Evolutionary conservation across 2,888 invertebrate genomes (phyloP).

Genomic region (Macaria notata): DNA sequence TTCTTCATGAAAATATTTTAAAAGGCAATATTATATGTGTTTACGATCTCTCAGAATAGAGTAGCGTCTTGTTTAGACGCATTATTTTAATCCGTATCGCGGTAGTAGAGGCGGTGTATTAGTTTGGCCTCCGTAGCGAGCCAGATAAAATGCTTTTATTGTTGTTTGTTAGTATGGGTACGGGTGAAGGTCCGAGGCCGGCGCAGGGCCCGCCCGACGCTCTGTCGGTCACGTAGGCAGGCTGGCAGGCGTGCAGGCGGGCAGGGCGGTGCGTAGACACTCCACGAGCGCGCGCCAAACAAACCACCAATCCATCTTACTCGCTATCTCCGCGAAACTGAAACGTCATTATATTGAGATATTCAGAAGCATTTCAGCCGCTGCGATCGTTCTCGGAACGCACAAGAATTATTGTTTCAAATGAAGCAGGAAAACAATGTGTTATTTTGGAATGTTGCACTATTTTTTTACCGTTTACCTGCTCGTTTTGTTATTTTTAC

Average conservation of each 20-base stretch:
- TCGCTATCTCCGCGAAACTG: slow-evolving; percentile 20
- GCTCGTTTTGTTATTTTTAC: background rate
- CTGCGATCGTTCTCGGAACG: slow-evolving; percentile 19
- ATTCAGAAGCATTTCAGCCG: slow-evolving; percentile 20
- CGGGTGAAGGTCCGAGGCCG: slow-evolving; percentile 52
- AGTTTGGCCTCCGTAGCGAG: slow-evolving; percentile 29
- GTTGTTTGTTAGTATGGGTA: slow-evolving; percentile 30
- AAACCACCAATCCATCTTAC: slow-evolving; percentile 10
- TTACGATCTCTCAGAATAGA: slow-evolving; percentile 15
- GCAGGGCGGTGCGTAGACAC: too few relatives aligned
- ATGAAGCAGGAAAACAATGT: slow-evolving; percentile 13
- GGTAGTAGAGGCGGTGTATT: slow-evolving; percentile 27
- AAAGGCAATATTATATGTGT: slow-evolving; percentile 5
- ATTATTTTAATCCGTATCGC: slow-evolving; percentile 28
- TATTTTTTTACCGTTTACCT: background rate
- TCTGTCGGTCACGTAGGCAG: slow-evolving; percentile 64
- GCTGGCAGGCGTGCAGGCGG: too few relatives aligned
- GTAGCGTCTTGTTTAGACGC: slow-evolving; percentile 22
- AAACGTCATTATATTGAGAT: slow-evolving; percentile 26
- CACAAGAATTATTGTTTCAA: slow-evolving; percentile 7
- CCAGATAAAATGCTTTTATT: slow-evolving; percentile 37
- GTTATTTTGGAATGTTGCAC: background rate
- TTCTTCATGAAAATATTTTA: slow-evolving; percentile 8
- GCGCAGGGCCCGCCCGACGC: slow-evolving; percentile 42
- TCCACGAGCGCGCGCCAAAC: too few relatives aligned